Base-by-base conservation (phyloP, 2,113 vertebrate species). In the Planiliza haematocheilus region DNA sequence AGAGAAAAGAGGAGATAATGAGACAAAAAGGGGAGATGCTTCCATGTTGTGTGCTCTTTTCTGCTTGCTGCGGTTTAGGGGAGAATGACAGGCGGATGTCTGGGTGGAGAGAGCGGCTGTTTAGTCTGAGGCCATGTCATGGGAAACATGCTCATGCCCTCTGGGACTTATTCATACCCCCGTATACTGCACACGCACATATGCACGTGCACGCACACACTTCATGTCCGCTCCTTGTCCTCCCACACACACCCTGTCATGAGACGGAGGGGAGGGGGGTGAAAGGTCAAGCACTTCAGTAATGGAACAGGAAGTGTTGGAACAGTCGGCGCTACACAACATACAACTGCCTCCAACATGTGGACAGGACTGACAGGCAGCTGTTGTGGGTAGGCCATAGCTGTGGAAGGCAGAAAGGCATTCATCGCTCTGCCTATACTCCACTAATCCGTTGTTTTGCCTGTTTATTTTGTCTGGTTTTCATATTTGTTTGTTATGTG, bases 251-350 rank as follows among this genome's bases (percentile, higher is more conserved):
- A 86, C 87, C 77, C 89, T 76, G 85, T 88, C 76, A 82, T 87
- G 83, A 84, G 86, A 85, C 24, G 2, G 74, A 72, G 77, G 77
- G 75, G 82, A 55, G 76, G 71, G 72, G 77, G 85, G 89, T 90
- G 74, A 88, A 87, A 91, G 91, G 91, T 93, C 91, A 89, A 89
- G 86, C 84, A 89, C 89, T 90, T 89, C 78, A 84, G 88, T 87
- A 91, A 92, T 93, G 81, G 88, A 88, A 91, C 85, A 92, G 92
- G 92, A 94, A 94, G 91, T 83, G 83, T 91, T 70, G 86, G 84
- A 91, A 88, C 86, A 89, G 86, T 89, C 84, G 48, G 70, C 53
- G 36, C 80, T 89, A 84, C 84, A 88, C 84, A 91, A 85, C 88
- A 78, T 85, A 67, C 87, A 85, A 91, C 86, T 89, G 86, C 78